phyloP scores from a whole-genome alignment of 2,113 vertebrate genomes.

The Daphoenositta chrysoptera region DNA sequence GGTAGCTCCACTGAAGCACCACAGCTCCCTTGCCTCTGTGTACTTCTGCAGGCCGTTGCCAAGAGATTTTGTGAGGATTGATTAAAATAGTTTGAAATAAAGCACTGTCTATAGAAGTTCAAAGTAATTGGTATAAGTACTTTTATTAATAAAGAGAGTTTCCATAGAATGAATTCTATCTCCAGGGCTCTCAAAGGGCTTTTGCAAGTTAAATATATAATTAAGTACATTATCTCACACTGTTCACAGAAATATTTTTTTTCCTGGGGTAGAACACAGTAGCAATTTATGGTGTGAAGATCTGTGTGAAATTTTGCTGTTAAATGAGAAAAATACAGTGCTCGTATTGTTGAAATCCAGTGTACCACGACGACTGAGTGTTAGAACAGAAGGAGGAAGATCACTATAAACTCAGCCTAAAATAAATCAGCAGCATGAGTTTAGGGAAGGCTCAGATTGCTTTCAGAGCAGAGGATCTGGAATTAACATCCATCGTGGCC shows the following conservation, averaged over 20 bases:
- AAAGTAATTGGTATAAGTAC: constrained; percentile 54
- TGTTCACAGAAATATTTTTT: neutral
- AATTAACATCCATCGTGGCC: neutral
- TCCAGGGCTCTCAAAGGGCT: constrained; percentile 38
- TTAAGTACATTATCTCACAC: constrained; percentile 35
- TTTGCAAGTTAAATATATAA: constrained; percentile 61
- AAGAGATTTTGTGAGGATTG: constrained; percentile 56
- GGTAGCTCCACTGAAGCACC: neutral
- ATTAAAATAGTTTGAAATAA: constrained; percentile 61
- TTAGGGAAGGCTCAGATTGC: neutral
- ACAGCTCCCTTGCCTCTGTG: neutral
- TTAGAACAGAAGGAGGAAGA: neutral
- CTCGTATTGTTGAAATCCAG: neutral
- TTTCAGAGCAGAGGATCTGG: neutral
- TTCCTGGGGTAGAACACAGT: neutral
- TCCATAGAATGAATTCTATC: constrained; percentile 37
- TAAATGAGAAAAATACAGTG: neutral
- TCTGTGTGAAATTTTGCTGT: neutral
- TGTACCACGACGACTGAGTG: neutral
- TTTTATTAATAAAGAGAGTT: constrained; percentile 55
- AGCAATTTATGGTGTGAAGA: neutral
- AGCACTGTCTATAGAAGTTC: constrained; percentile 38
- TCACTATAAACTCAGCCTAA: neutral
- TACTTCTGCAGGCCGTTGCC: neutral
- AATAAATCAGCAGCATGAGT: neutral